Evolutionary conservation across 1,140 invertebrate genomes (phyloP).

Genomic region (Drosophila quadrilineata): DNA sequence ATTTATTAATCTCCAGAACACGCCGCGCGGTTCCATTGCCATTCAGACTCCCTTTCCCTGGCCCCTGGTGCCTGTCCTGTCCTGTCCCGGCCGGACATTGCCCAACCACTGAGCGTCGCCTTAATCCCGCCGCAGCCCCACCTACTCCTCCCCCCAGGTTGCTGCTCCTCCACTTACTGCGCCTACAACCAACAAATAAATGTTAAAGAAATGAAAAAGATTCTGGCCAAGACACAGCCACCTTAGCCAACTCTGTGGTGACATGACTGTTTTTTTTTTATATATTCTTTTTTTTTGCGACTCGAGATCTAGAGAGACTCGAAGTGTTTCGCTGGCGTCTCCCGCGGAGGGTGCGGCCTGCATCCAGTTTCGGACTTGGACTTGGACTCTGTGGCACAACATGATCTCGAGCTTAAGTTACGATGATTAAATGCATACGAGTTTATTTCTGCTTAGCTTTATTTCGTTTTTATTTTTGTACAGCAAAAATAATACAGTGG

Average conservation of each 20-base stretch:
- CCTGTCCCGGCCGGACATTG: slow-evolving; percentile 23
- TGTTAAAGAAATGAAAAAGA: slow-evolving; percentile 1
- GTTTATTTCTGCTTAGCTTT: slow-evolving; percentile 74
- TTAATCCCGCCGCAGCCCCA: slow-evolving; percentile 51
- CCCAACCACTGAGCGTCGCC: slow-evolving; percentile 52
- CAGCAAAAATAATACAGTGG: slow-evolving; percentile 44
- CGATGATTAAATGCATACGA: slow-evolving; percentile 79
- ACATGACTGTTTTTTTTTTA: slow-evolving; percentile 52
- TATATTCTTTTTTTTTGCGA: slow-evolving; percentile 28
- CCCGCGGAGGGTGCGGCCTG: slow-evolving; percentile 55
- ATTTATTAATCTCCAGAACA: slow-evolving; percentile 82
- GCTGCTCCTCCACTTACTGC: slow-evolving; percentile 21
- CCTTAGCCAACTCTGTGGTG: slow-evolving; percentile 52
- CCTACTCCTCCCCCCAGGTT: slow-evolving; percentile 1
- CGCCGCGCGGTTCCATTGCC: slow-evolving; percentile 65
- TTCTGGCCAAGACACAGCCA: slow-evolving; percentile 11
- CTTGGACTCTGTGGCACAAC: slow-evolving; percentile 65
- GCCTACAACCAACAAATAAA: slow-evolving; percentile 49
- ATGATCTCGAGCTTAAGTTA: slow-evolving; percentile 77
- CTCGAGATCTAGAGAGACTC: slow-evolving; percentile 2
- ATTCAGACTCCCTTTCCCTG: slow-evolving; percentile 56
- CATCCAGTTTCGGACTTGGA: slow-evolving; percentile 4
- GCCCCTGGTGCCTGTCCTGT: slow-evolving; percentile 14
- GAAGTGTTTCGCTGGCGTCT: slow-evolving; percentile 27
- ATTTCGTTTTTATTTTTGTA: slow-evolving; percentile 9